Percentiles rank a stretch among this genome's conserved stretches.
phyloP scores from a whole-genome alignment of 2,888 invertebrate genomes.

The Athetis lepigone region DNA sequence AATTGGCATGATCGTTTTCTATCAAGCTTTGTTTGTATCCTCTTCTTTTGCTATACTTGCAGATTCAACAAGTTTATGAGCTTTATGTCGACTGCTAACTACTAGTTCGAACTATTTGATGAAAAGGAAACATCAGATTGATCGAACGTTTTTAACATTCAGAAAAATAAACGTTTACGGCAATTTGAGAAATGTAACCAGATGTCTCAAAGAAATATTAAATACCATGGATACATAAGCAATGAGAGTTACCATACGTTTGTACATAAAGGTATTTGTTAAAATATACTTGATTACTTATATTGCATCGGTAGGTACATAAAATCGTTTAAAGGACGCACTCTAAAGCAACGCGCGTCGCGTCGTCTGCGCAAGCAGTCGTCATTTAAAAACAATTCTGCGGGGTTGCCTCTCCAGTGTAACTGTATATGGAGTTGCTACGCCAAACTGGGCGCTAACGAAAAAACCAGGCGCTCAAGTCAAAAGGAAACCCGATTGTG shows the following conservation, averaged over 20 bases:
- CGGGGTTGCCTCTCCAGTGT: slow-evolving; percentile 87
- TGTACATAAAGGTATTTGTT: background rate
- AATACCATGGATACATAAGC: background rate
- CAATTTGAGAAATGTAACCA: background rate
- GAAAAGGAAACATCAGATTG: background rate
- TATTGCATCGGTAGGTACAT: background rate
- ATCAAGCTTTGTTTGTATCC: background rate
- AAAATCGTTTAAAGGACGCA: slow-evolving; percentile 54
- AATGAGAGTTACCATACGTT: background rate
- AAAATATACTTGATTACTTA: too few species aligned
- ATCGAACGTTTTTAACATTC: too few species aligned
- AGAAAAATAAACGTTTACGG: background rate
- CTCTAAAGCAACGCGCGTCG: slow-evolving; percentile 59
- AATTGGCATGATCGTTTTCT: background rate
- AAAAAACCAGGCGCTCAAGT: slow-evolving; percentile 84
- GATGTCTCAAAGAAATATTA: background rate
- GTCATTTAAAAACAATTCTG: slow-evolving; percentile 88
- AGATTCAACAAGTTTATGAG: background rate
- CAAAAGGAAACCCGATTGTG: slow-evolving; percentile 84
- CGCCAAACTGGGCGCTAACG: slow-evolving; percentile 85
- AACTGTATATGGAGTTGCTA: slow-evolving; percentile 89
- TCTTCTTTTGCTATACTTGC: background rate
- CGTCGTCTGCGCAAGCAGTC: slow-evolving; percentile 72
- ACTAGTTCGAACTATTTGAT: background rate
- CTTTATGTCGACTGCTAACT: background rate